Evolutionary conservation across 2,113 vertebrate genomes (phyloP).

Genomic region (Colinus virginianus): DNA sequence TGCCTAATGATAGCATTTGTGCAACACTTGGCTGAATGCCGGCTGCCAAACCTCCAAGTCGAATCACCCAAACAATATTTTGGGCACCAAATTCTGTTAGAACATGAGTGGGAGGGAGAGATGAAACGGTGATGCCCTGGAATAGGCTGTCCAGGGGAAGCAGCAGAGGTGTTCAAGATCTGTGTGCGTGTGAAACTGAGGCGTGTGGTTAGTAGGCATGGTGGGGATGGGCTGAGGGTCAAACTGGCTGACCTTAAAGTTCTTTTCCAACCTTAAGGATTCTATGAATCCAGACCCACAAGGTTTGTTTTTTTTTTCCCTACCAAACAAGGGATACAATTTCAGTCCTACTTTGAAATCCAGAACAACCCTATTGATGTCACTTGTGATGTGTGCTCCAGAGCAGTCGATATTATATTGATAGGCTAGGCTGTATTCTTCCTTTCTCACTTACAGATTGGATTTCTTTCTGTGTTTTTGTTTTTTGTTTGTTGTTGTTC

Average conservation of each 20-base stretch:
- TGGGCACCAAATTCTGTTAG: background rate
- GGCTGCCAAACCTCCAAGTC: background rate
- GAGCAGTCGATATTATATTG: background rate
- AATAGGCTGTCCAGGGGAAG: too few species aligned
- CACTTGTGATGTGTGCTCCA: accelerated
- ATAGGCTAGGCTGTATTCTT: background rate
- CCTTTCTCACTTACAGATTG: background rate
- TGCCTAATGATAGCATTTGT: background rate
- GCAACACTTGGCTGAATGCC: background rate
- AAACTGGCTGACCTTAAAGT: too few species aligned
- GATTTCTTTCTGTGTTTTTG: background rate
- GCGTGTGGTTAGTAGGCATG: too few species aligned
- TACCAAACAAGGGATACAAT: background rate
- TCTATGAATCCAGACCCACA: background rate
- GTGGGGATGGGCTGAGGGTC: too few species aligned
- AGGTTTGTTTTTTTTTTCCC: background rate
- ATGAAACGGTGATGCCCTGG: too few species aligned
- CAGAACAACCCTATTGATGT: background rate
- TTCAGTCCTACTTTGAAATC: background rate
- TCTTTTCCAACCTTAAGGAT: too few species aligned
- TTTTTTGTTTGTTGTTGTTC: too few species aligned
- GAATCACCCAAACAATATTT: background rate
- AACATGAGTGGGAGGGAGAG: background rate
- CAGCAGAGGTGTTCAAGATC: too few species aligned
- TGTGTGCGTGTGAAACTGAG: too few species aligned